Evolutionary conservation across 2,113 vertebrate species (phyloP), one percentile per base, ranked within the genome.

Genomic region (Lophius piscatorius): DNA sequence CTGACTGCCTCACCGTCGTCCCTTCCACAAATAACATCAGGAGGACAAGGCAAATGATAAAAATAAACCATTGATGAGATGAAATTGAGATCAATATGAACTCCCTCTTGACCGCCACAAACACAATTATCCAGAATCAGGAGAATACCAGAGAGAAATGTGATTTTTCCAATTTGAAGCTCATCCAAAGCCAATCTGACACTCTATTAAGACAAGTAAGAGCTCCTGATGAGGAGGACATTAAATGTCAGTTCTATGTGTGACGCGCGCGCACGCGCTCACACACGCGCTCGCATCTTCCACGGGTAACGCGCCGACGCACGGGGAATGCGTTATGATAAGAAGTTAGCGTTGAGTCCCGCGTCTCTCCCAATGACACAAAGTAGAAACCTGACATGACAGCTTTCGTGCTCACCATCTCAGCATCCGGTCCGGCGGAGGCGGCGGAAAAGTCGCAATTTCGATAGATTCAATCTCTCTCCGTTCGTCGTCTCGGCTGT

Each of bases 361-460:
- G 74, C 55, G n/a, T 12, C 16, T 49, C 22, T 40, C 45, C 38
- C 60, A 59, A 38, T 1, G 8, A 57, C 20, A 40, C 4, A 65
- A 72, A 72, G 26, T 58, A 54, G 9, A 51, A 14, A 54, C 11
- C 46, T 8, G 9, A 40, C 21, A 54, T 12, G 9, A 42, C 7
- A 23, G 5, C 20, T 62, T 29, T 23, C 4, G 10, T 31, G 51
- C 87, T 89, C 72, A 89, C 87, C 87, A 81, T 89, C 70, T 85
- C 80, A 85, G 69, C 74, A 50, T 70, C 79, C 70, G 51, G 68
- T 51, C 58, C 21, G 40, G 55, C 24, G 41, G 66, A 18, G 68
- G 40, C 64, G 64, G 28, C 38, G 59, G 42, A 55, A 76, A 70
- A 76, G 33, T 70, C 47, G 60, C 76, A 34, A 69, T 58, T 1